Conservation (phyloP, 2,888 invertebrate genomes). For the Leucophora obtusa region DNA sequence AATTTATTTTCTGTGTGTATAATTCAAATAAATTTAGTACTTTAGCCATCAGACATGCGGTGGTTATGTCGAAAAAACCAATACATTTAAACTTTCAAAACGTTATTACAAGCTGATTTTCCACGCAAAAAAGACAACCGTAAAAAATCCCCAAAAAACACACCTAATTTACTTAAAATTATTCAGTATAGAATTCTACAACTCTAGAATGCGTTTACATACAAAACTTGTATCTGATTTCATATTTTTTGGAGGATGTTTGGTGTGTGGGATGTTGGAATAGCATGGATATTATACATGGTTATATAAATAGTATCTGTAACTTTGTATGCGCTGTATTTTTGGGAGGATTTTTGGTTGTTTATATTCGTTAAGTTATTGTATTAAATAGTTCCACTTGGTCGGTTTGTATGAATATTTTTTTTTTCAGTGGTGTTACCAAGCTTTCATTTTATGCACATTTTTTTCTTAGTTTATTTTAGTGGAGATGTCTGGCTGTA, state of each 20-base stretch:
- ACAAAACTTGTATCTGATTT: slow-evolving; percentile 19
- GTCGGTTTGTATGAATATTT: slow-evolving; percentile 47
- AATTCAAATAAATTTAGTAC: slow-evolving; percentile 77
- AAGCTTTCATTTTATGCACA: not conserved
- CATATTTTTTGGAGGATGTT: not conserved
- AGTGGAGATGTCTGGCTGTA: slow-evolving; percentile 5
- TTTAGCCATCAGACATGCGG: slow-evolving; percentile 72
- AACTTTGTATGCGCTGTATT: slow-evolving; percentile 23
- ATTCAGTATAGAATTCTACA: slow-evolving; percentile 13
- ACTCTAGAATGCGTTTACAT: not conserved
- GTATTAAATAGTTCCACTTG: slow-evolving; percentile 61
- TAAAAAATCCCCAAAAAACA: not conserved
- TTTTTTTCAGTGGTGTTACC: slow-evolving; percentile 48
- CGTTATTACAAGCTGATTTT: not conserved
- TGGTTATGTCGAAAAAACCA: slow-evolving; percentile 59
- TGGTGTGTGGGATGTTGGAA: not conserved
- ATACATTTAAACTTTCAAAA: slow-evolving; percentile 12
- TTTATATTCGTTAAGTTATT: slow-evolving; percentile 59
- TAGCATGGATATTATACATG: slow-evolving; percentile 10
- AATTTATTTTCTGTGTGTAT: too few relatives aligned
- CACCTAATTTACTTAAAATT: slow-evolving; percentile 40
- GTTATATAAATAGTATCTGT: too few relatives aligned
- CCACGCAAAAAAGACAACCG: not conserved
- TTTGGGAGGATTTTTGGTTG: slow-evolving; percentile 34
- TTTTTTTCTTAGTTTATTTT: slow-evolving; percentile 3